A percentile compares a stretch with the other conserved stretches of the same genome.
phyloP scores from a whole-genome alignment of 2,113 vertebrate genomes.

The Morone chrysops region DNA sequence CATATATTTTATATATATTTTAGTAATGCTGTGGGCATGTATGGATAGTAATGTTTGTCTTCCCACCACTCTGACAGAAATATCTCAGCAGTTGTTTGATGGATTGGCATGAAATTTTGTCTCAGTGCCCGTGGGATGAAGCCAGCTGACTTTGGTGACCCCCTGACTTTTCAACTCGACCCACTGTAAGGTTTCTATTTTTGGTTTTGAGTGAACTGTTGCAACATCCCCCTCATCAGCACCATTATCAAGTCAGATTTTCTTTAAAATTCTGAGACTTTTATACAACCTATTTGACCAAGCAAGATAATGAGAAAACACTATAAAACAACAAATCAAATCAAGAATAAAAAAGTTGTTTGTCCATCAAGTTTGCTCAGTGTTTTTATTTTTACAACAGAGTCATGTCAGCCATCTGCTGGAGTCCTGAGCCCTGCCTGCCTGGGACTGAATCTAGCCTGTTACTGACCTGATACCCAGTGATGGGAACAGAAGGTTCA shows the following conservation, averaged over 20 bases:
- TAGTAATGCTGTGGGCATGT: neutral
- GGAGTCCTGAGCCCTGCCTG: conserved; percentile 12
- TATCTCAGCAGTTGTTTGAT: neutral
- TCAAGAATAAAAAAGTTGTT: conserved; percentile 11
- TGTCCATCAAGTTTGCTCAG: neutral
- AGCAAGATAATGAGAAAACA: neutral
- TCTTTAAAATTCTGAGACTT: no score
- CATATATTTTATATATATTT: neutral
- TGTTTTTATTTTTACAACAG: conserved; percentile 34
- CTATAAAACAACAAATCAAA: conserved; percentile 6
- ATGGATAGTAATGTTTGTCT: neutral
- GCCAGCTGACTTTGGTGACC: neutral
- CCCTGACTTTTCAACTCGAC: neutral
- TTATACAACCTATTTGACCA: neutral
- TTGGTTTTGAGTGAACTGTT: neutral
- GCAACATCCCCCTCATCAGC: neutral
- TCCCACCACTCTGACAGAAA: neutral
- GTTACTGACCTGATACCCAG: conserved; percentile 43
- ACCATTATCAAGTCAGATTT: no score
- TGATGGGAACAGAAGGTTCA: conserved; percentile 59
- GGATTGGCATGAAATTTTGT: neutral
- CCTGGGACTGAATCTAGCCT: conserved; percentile 28
- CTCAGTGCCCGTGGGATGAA: neutral
- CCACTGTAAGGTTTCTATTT: neutral
- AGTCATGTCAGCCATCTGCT: conserved; percentile 63